phyloP scores from a whole-genome alignment of 2,113 vertebrate species.

The Siniperca knerii region DNA sequence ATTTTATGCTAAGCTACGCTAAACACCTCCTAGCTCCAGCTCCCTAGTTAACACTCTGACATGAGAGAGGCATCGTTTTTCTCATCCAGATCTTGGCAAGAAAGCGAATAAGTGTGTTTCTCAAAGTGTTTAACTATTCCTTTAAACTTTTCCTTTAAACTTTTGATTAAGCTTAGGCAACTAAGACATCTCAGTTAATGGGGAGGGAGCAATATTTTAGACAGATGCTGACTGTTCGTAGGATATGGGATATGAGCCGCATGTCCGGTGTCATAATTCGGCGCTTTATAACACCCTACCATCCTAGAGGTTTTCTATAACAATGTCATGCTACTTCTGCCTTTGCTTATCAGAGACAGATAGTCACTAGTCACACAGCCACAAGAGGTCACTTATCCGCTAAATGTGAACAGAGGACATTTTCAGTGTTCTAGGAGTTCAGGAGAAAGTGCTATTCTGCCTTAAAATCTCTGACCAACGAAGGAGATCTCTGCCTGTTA shows the following conservation, averaged over 20 bases:
- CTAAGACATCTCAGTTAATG: too few species aligned
- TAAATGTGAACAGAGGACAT: neutral
- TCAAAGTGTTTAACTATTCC: too few species aligned
- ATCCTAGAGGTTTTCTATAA: neutral
- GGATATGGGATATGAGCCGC: neutral
- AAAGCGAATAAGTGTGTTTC: too few species aligned
- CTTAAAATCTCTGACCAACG: neutral
- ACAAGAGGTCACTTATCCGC: neutral
- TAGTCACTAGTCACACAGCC: neutral
- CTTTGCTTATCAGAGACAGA: neutral
- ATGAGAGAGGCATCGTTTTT: too few species aligned
- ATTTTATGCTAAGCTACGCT: too few species aligned
- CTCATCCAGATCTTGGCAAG: too few species aligned
- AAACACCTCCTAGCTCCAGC: too few species aligned
- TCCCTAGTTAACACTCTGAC: too few species aligned
- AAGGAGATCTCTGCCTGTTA: conserved; percentile 5
- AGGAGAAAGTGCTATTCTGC: neutral
- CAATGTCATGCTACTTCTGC: neutral
- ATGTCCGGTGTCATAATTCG: neutral
- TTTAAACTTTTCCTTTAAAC: too few species aligned
- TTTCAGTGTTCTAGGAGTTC: neutral
- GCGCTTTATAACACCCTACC: neutral
- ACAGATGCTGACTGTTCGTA: neutral
- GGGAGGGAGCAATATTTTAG: too few species aligned
- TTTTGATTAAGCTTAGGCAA: too few species aligned